phyloP scores from a whole-genome alignment of 1,140 invertebrate species.

The Apolygus lucorum region DNA sequence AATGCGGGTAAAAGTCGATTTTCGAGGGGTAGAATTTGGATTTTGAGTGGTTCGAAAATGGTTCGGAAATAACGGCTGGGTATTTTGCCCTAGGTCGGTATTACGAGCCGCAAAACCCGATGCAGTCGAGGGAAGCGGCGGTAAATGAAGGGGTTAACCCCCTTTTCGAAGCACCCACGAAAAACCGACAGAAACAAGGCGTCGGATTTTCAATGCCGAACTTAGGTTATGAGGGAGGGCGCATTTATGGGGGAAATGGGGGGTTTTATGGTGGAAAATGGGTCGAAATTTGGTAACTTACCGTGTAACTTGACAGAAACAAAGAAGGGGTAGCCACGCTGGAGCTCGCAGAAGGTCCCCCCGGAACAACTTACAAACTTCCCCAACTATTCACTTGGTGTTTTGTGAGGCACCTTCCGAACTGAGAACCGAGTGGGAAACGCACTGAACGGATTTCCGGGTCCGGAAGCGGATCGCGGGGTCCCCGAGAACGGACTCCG shows the following conservation, averaged over 20 bases:
- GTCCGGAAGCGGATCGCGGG: neutral
- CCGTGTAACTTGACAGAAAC: conserved; percentile 23
- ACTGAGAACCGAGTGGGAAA: neutral
- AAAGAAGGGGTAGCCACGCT: conserved; percentile 25
- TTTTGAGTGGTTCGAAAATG: no score
- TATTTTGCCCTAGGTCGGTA: neutral
- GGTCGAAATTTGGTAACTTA: conserved; percentile 10
- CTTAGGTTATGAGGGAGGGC: no score
- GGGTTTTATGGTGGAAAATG: neutral
- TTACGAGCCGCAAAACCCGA: neutral
- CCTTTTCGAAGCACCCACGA: no score
- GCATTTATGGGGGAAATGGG: no score
- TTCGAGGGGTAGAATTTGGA: no score
- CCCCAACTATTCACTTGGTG: neutral
- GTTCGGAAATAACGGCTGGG: no score
- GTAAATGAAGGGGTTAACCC: neutral
- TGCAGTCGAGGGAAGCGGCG: neutral
- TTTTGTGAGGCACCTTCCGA: no score
- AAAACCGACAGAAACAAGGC: no score
- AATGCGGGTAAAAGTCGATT: no score
- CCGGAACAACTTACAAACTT: neutral
- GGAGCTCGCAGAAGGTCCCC: neutral
- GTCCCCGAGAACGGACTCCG: neutral
- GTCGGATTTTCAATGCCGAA: neutral
- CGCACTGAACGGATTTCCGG: neutral